Base-by-base conservation (phyloP, 2,888 invertebrate genomes). In the Sisyra terminalis region DNA sequence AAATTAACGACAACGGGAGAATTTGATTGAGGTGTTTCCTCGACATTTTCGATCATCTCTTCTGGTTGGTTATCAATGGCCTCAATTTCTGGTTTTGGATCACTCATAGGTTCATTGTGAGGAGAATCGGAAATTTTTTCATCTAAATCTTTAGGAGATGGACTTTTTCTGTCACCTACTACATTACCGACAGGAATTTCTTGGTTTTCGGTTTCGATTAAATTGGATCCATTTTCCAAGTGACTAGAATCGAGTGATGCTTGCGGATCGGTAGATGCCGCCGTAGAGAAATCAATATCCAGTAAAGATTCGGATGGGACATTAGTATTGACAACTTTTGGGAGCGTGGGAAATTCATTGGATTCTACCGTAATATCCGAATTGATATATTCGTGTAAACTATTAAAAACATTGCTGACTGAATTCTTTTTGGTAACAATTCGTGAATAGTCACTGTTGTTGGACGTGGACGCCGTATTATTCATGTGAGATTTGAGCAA, bases 391-490 rank as follows among this genome's bases (percentile, higher is more conserved):
- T 76, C 75, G 46, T 74, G 72, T 40, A 77, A 58, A 53, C 74
- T 75, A 51, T 67, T 70, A 49, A 75, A 75, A 18, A 76, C 75
- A 52, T 75, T 74, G 43, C 72, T 73, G 41, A 75, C 73, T 17
- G 62, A 61, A 47, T 63, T 63, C 8, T 45, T 44, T 6, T 17
- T 37, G 8, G 36, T 9, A 11, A 9, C n/a, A 8, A 15, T 11
- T 10, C 15, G 10, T 34, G 34, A 30, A 32, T 38, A 31, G 24
- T 29, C 17, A 14, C 18, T 11, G 29, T 16, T 35, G 11, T 32
- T 34, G 11, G 10, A 17, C 36, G 14, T 30, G 11, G n/a, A n/a
- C n/a, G n/a, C n/a, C n/a, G n/a, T n/a, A n/a, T 29, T 18, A 14
- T 34, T 11, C n/a, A 42, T 30, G 15, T 31, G 11, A 29, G 6